Percentiles rank a stretch among this genome's conserved stretches.
These are phyloP conservation scores for Sebastes paucispinis DNA, from an alignment of 2,797 vertebrate species.

Conservation along the genomic window DNA sequence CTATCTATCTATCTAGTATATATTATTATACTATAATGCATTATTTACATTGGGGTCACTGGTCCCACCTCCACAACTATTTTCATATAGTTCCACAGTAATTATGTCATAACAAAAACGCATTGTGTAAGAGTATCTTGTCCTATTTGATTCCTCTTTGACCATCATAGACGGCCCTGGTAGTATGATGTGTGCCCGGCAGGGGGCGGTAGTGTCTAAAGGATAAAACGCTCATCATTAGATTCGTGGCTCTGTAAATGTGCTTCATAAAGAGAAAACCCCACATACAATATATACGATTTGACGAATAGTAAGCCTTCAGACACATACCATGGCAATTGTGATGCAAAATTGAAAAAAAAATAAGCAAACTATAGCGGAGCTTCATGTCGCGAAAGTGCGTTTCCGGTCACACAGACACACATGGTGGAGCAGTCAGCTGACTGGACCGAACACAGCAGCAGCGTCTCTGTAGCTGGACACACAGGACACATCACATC, in stretches of 20 bases:
- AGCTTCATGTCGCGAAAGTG: conserved; percentile 51
- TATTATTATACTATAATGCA: too few relatives aligned
- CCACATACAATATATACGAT: neutral
- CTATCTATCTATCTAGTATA: too few relatives aligned
- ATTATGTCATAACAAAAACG: neutral
- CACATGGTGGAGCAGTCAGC: conserved; percentile 40
- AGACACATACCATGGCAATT: fast-evolving
- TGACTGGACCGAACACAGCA: conserved; percentile 44
- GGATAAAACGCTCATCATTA: neutral
- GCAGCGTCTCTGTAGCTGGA: neutral
- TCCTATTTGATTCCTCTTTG: neutral
- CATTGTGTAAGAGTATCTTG: neutral
- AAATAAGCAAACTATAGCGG: fast-evolving
- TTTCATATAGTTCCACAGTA: neutral
- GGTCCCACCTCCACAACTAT: neutral
- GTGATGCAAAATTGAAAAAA: neutral
- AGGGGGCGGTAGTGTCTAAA: conserved; percentile 21
- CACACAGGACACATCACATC: conserved; percentile 9
- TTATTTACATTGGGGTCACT: neutral
- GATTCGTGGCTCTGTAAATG: neutral
- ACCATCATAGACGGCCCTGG: neutral
- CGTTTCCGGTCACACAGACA: neutral
- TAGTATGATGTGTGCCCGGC: neutral
- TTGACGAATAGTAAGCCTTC: fast-evolving
- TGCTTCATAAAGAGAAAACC: neutral